phyloP scores from a whole-genome alignment of 2,797 vertebrate species.

The Muscicapa comitata region DNA sequence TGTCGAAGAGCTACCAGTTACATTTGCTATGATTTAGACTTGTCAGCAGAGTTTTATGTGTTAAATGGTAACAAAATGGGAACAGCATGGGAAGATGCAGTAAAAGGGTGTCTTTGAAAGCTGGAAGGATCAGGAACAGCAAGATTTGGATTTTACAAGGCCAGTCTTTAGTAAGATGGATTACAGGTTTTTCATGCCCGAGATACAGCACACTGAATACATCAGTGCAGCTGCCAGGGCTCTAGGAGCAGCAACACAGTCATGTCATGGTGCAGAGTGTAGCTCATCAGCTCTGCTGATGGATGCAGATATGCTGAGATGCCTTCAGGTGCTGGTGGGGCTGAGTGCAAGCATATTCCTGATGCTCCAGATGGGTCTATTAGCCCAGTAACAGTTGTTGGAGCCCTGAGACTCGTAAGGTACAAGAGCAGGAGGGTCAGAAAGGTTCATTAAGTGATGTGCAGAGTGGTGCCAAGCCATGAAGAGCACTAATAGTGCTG shows the following conservation, averaged over 20 bases:
- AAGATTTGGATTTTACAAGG: not conserved
- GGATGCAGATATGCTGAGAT: not conserved
- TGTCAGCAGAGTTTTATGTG: not conserved
- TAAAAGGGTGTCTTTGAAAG: not conserved
- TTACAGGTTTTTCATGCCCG: not conserved
- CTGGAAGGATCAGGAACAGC: not conserved
- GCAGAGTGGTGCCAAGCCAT: not conserved
- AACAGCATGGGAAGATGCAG: not conserved
- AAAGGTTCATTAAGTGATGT: not conserved
- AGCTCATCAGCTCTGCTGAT: not conserved
- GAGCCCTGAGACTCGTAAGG: not conserved
- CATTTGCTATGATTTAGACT: not conserved
- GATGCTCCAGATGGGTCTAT: not conserved
- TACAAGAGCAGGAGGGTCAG: not conserved
- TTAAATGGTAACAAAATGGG: not conserved
- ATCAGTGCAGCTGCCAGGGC: not conserved
- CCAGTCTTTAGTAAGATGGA: not conserved
- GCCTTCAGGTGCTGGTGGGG: accelerated
- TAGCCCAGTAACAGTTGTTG: not conserved
- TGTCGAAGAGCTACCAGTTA: not conserved
- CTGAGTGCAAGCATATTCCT: not conserved
- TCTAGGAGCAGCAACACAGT: not conserved
- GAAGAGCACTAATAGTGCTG: not conserved
- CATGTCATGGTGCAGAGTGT: not conserved
- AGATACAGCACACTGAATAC: not conserved